A percentile compares a stretch with the other conserved stretches of the same genome.
These are phyloP conservation scores for Caenorhabditis japonica DNA, from an alignment of 2,888 invertebrate genomes.

Conservation along the genomic window DNA sequence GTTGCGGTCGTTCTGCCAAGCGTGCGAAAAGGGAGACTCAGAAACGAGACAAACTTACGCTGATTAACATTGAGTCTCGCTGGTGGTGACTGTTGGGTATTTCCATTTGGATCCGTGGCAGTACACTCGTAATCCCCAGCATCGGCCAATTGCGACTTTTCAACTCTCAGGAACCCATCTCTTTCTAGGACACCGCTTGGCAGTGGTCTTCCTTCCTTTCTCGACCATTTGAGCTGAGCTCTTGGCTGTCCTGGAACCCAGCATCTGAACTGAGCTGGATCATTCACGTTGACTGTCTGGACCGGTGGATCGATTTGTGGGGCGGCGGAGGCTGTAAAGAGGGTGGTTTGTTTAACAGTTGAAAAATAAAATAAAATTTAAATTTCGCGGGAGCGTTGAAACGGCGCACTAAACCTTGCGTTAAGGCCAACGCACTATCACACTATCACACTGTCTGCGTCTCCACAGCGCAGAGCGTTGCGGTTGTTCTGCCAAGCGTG, in stretches of 20 bases:
- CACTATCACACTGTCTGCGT: too few species aligned
- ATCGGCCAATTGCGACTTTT: constrained; percentile 83
- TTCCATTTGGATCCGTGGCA: constrained; percentile 80
- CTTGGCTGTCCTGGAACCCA: constrained; percentile 80
- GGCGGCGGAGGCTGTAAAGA: constrained; percentile 28
- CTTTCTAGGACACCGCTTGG: constrained; percentile 80
- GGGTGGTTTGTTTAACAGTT: too few species aligned
- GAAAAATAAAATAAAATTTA: too few species aligned
- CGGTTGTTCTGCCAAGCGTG: too few species aligned
- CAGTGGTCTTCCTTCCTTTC: constrained; percentile 77
- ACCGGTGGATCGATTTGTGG: constrained; percentile 80
- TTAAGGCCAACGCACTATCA: too few species aligned
- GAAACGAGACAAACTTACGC: too few species aligned
- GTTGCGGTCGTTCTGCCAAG: too few species aligned
- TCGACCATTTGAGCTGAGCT: constrained; percentile 82
- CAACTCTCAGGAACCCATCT: constrained; percentile 85
- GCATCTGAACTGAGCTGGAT: constrained; percentile 84
- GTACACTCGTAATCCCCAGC: constrained; percentile 89
- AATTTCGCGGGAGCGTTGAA: too few species aligned
- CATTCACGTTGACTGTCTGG: constrained; percentile 83
- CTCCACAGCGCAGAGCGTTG: too few species aligned
- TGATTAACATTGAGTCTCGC: constrained; percentile 77
- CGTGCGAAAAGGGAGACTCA: too few species aligned
- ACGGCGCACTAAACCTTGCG: background rate
- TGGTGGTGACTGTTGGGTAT: constrained; percentile 79